phyloP scores from a whole-genome alignment of 2,888 invertebrate genomes.

The Agonopterix alstromeriana region DNA sequence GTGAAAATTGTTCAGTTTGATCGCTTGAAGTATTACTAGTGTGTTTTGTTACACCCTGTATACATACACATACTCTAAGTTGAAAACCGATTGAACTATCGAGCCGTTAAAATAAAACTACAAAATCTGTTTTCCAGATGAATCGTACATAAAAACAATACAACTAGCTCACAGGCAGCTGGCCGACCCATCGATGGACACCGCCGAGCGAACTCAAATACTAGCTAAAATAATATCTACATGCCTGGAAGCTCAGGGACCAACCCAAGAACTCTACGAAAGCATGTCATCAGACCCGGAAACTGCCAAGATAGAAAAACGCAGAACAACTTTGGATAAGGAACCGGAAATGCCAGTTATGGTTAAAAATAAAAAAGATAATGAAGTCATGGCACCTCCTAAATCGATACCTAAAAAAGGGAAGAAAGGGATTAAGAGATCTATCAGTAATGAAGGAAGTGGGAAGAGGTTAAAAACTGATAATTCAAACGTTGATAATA shows the following conservation, averaged over 20 bases:
- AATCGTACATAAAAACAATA: constrained; percentile 44
- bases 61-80: too few species aligned
- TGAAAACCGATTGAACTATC: too few species aligned
- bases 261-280: constrained; percentile 16
- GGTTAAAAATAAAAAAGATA: constrained; percentile 20
- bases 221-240: constrained; percentile 50
- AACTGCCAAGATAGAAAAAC: constrained; percentile 20
- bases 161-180: constrained; percentile 42
- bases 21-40: too few species aligned
- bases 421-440: constrained; percentile 4
- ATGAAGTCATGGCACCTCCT: constrained; percentile 56
- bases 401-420: constrained; percentile 46
- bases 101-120: background rate
- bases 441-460: constrained; percentile 3
- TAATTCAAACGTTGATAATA: too few species aligned
- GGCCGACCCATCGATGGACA: constrained; percentile 39
- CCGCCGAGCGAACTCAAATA: constrained; percentile 47
- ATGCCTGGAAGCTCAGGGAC: constrained; percentile 38
- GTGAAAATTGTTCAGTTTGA: too few species aligned
- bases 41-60: too few species aligned
- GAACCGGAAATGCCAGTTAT: constrained; percentile 18
- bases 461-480: background rate
- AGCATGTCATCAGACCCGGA: constrained; percentile 34
- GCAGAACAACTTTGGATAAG: constrained; percentile 20
- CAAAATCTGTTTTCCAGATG: constrained; percentile 31